Evolutionary conservation across 2,797 vertebrate species (phyloP).

Genomic region (Lindbergichthys nudifrons): DNA sequence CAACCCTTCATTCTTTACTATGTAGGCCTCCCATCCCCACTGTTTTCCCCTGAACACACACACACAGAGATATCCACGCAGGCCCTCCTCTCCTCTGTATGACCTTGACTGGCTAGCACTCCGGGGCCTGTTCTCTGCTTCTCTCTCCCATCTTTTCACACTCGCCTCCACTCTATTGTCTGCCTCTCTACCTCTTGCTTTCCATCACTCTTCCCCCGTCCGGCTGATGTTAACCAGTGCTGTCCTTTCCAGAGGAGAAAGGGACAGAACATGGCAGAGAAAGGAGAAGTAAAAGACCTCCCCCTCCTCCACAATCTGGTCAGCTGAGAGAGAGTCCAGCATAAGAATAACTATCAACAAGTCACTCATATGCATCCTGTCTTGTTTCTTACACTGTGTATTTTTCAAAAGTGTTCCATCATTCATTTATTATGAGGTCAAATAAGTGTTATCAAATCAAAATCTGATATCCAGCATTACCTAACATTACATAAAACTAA

Average conservation of each 20-base stretch:
- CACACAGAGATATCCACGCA: constrained; percentile 42
- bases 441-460: neutral
- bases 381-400: constrained; percentile 11
- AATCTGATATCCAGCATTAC: constrained; percentile 2
- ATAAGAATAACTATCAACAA: constrained; percentile 75
- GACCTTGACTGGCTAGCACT: constrained; percentile 84
- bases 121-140: constrained; percentile 77
- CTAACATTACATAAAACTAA: constrained; percentile 23
- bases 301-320: constrained; percentile 52
- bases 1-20: constrained; percentile 59
- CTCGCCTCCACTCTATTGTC: constrained; percentile 63
- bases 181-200: constrained; percentile 62
- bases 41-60: constrained; percentile 41
- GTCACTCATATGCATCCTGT: constrained; percentile 37
- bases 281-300: constrained; percentile 62
- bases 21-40: constrained; percentile 58
- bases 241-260: constrained; percentile 58
- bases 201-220: constrained; percentile 55
- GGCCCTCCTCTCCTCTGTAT: constrained; percentile 79
- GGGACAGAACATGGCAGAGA: constrained; percentile 69
- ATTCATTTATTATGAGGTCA: constrained; percentile 27
- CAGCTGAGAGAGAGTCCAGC: constrained; percentile 61
- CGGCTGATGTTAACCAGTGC: constrained; percentile 57
- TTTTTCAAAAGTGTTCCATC: neutral
- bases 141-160: constrained; percentile 68